Conservation (phyloP, 2,113 vertebrate genomes). For the mouse (Mus musculus) region GRCm39 chr8:55513001-55513500, state of each 20-base stretch:
- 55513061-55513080: constrained; percentile 85
- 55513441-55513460: constrained; percentile 94
- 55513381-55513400: constrained; percentile 97
- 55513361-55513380: constrained; percentile 96
- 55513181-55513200: constrained; percentile 80
- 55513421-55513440: constrained; percentile 95
- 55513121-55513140: constrained; percentile 85
- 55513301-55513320: constrained; percentile 92
- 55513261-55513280: constrained; percentile 92
- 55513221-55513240: constrained; percentile 85
- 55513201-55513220: constrained; percentile 90
- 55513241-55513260: constrained; percentile 90
- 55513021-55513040: constrained; percentile 87
- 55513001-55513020: constrained; percentile 88
- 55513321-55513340: constrained; percentile 92
- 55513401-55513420: constrained; percentile 92
- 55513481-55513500: constrained; percentile 96
- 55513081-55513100: constrained; percentile 85
- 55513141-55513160: constrained; percentile 86
- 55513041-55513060: constrained; percentile 86
- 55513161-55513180: constrained; percentile 85
- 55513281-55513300: constrained; percentile 91
- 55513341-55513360: constrained; percentile 96
- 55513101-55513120: constrained; percentile 87
- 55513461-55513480: constrained; percentile 94